These are phyloP conservation scores for Lytechinus pictus DNA, from an alignment of 35 echinoderm and acorn worm genomes.

Conservation along the genomic window DNA sequence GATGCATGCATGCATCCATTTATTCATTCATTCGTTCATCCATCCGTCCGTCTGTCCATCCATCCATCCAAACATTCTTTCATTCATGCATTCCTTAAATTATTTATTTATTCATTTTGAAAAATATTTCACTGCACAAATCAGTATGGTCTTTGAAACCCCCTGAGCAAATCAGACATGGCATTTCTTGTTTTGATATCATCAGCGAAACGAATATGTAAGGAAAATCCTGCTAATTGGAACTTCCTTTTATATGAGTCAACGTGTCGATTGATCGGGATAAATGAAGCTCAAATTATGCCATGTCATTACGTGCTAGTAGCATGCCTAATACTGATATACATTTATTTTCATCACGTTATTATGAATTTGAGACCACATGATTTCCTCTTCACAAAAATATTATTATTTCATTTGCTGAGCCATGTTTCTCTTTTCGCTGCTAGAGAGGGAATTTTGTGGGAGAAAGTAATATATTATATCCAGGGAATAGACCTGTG, in stretches of 20 bases:
- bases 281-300: not conserved
- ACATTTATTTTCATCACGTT: too few relatives aligned
- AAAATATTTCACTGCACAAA: not conserved
- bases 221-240: conserved; percentile 48
- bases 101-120: not conserved
- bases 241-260: conserved; percentile 48
- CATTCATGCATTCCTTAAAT: not conserved
- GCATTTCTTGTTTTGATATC: not conserved
- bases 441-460: not conserved
- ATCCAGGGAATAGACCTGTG: not conserved
- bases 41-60: too few relatives aligned
- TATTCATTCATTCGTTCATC: not conserved
- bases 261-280: conserved; percentile 5
- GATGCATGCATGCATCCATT: not conserved
- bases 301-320: not conserved
- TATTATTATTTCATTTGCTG: not conserved
- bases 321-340: not conserved
- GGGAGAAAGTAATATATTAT: not conserved
- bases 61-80: not conserved
- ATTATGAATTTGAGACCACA: not conserved
- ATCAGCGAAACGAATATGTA: conserved; percentile 18
- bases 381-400: not conserved
- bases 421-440: not conserved
- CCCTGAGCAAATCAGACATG: conserved; percentile 7
- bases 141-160: not conserved